These are phyloP conservation scores for Cotesia typhae DNA, from an alignment of 1,140 invertebrate species.

Conservation along the genomic window DNA sequence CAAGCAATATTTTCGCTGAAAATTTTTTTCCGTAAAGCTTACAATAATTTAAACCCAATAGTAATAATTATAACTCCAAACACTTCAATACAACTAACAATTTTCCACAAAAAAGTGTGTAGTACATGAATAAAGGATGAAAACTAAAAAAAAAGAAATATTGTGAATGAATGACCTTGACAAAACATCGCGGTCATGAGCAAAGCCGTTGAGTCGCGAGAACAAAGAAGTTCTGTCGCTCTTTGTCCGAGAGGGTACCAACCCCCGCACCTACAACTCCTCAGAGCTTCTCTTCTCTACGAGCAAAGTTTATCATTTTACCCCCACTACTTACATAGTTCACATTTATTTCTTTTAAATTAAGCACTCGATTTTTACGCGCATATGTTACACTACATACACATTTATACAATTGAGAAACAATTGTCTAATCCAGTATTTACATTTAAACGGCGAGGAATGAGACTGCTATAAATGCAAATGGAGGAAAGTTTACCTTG, in stretches of 20 bases:
- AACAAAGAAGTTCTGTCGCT: constrained; percentile 57
- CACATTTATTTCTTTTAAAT: background rate
- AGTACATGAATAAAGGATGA: constrained; percentile 38
- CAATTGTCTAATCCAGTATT: no score
- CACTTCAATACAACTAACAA: no score
- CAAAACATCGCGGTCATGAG: constrained; percentile 54
- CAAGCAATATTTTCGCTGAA: no score
- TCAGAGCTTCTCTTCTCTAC: constrained; percentile 14
- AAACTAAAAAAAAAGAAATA: constrained; percentile 13
- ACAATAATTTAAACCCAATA: no score
- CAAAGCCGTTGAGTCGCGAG: constrained; percentile 53
- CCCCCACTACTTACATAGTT: background rate
- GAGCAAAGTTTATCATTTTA: constrained; percentile 13
- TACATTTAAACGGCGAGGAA: no score
- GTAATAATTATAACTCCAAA: no score
- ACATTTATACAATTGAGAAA: background rate
- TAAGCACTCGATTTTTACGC: background rate
- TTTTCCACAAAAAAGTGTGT: no score
- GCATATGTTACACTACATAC: background rate
- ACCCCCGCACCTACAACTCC: constrained; percentile 35
- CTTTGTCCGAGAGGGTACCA: constrained; percentile 52
- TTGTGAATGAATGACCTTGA: constrained; percentile 58
- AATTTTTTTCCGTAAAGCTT: no score
- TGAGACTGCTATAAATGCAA: no score
- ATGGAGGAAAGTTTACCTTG: no score